Percentiles rank a stretch among this genome's conserved stretches.
phyloP scores from a whole-genome alignment of 2,888 invertebrate species.

The Ectemnius lituratus region DNA sequence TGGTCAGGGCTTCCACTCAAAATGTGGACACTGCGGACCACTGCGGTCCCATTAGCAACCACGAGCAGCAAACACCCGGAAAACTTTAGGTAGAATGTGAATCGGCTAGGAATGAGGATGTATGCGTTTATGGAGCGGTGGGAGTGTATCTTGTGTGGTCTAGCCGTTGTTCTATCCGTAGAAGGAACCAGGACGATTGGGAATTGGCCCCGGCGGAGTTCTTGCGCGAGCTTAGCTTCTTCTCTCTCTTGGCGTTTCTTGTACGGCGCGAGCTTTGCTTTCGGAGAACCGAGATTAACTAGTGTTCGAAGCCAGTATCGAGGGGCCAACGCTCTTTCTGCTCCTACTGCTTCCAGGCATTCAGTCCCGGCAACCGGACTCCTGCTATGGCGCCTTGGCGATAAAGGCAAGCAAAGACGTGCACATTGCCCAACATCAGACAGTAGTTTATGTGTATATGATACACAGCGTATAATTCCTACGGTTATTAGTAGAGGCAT shows the following conservation, averaged over 20 bases:
- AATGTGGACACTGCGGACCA: neutral
- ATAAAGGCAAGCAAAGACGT: constrained; percentile 52
- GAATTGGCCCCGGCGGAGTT: constrained; percentile 46
- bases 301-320: constrained; percentile 54
- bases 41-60: no score
- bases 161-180: constrained; percentile 36
- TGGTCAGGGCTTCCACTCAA: no score
- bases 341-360: constrained; percentile 33
- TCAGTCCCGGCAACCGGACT: constrained; percentile 38
- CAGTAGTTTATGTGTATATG: neutral
- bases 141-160: constrained; percentile 26
- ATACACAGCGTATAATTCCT: constrained; percentile 7
- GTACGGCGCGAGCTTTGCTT: constrained; percentile 5
- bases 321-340: constrained; percentile 27
- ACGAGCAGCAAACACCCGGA: no score
- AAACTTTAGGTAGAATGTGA: no score
- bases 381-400: constrained; percentile 46
- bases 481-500: constrained; percentile 21
- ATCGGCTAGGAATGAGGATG: no score
- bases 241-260: constrained; percentile 34
- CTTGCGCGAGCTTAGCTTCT: constrained; percentile 44
- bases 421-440: constrained; percentile 29
- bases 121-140: no score
- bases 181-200: constrained; percentile 51
- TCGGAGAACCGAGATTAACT: constrained; percentile 53